Evolutionary conservation across 2,113 vertebrate species (phyloP).

Genomic region (Acanthisitta chloris): DNA sequence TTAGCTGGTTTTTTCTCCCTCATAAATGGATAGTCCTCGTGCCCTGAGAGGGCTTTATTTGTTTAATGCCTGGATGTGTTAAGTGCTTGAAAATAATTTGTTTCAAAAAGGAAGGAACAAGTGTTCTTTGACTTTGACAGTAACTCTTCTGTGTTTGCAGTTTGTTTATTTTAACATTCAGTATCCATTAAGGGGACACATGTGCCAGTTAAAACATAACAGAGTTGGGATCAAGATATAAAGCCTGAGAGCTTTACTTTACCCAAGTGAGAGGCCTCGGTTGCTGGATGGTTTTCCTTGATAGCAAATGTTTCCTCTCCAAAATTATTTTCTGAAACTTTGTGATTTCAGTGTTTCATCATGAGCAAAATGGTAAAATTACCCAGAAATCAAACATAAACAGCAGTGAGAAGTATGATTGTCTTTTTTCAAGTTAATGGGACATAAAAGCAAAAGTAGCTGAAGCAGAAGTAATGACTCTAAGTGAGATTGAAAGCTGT

Average conservation of each 20-base stretch:
- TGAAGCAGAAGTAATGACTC: background rate
- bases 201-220: background rate
- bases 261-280: background rate
- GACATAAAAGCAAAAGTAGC: background rate
- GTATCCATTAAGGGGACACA: background rate
- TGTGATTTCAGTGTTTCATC: background rate
- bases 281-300: background rate
- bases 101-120: background rate
- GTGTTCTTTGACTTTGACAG: background rate
- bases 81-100: background rate
- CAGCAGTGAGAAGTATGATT: background rate
- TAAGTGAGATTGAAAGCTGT: background rate
- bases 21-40: background rate
- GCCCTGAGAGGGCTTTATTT: background rate
- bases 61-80: background rate
- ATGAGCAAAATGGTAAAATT: background rate
- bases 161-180: background rate
- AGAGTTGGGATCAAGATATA: accelerated
- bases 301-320: background rate
- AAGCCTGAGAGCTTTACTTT: background rate
- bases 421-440: background rate
- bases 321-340: background rate
- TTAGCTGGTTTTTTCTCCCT: background rate
- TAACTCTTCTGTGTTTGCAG: background rate
- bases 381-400: background rate